A percentile compares a stretch with the other conserved stretches of the same genome.
Conservation (phyloP, 2,888 invertebrate species). For the Tanytarsus gracilentus region DNA sequence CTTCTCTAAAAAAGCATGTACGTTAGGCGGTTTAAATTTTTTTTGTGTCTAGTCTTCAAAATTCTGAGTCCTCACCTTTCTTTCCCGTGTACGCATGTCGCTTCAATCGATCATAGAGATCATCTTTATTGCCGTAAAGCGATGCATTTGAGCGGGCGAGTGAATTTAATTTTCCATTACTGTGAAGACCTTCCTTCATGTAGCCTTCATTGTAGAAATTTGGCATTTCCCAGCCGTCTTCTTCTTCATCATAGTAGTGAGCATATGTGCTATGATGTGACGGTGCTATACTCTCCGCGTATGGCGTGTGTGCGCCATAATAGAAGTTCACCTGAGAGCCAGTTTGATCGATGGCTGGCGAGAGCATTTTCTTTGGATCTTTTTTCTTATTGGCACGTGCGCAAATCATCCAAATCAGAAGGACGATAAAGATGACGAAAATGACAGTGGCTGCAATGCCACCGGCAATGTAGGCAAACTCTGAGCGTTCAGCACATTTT, state of each 20-base stretch:
- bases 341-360: constrained; percentile 81
- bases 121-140: constrained; percentile 92
- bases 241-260: constrained; percentile 91
- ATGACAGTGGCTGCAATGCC: constrained; percentile 92
- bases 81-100: constrained; percentile 89
- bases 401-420: constrained; percentile 96
- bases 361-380: constrained; percentile 84
- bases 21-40: constrained; percentile 35
- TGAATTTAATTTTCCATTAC: constrained; percentile 84
- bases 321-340: constrained; percentile 94
- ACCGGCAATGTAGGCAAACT: constrained; percentile 89
- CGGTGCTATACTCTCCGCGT: constrained; percentile 90
- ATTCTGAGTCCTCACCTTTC: constrained; percentile 60
- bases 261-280: constrained; percentile 93
- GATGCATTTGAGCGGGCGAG: constrained; percentile 87
- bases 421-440: constrained; percentile 81
- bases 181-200: constrained; percentile 88
- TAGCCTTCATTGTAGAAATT: constrained; percentile 95
- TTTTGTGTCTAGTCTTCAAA: background rate
- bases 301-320: constrained; percentile 88
- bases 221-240: constrained; percentile 96
- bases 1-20: constrained; percentile 84
- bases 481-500: constrained; percentile 83
- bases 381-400: constrained; percentile 79
- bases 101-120: constrained; percentile 89